phyloP scores from a whole-genome alignment of 2,113 vertebrate genomes.

The Beaufortia kweichowensis region DNA sequence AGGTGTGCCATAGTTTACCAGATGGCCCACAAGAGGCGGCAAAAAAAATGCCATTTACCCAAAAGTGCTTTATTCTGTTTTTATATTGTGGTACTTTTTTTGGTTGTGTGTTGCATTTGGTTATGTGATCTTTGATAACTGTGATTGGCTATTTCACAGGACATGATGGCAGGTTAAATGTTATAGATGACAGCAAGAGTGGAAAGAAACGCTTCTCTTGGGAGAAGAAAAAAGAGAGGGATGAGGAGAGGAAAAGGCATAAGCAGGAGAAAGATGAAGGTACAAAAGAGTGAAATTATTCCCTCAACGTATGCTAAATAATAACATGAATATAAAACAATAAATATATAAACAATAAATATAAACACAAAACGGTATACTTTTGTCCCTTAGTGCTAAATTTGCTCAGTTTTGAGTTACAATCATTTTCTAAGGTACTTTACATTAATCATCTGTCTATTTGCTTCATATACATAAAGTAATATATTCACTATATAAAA shows the following conservation, averaged over 20 bases:
- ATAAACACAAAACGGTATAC: neutral
- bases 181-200: neutral
- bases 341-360: no score
- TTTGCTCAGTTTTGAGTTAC: no score
- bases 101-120: neutral
- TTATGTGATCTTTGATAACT: neutral
- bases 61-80: neutral
- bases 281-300: neutral
- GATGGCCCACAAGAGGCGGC: neutral
- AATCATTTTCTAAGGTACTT: no score
- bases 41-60: neutral
- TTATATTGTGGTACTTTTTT: neutral
- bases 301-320: no score
- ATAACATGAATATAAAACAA: no score
- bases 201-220: neutral
- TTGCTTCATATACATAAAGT: no score
- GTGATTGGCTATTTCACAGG: slow-evolving; percentile 1
- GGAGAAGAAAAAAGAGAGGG: slow-evolving; percentile 1
- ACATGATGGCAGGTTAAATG: slow-evolving; percentile 16
- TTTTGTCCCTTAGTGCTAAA: no score
- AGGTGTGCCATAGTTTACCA: neutral
- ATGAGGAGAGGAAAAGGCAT: neutral
- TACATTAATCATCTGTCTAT: no score
- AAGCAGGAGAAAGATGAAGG: slow-evolving; percentile 7
- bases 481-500: no score